Percentiles rank a stretch among this genome's conserved stretches.
Evolutionary conservation across 2,888 invertebrate species (phyloP).

Genomic region (Chirona hameri): DNA sequence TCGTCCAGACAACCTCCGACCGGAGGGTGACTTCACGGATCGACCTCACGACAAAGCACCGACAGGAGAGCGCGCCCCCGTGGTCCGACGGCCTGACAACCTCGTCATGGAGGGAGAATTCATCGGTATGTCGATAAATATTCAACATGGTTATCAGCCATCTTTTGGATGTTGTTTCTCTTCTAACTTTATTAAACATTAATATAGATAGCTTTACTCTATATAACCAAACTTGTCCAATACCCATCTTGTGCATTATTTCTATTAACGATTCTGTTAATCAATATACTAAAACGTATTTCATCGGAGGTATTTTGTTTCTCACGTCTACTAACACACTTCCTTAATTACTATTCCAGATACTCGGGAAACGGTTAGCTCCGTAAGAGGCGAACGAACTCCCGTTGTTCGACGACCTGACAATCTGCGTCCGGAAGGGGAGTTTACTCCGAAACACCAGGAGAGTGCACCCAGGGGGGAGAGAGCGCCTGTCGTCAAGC

Average conservation of each 20-base stretch:
- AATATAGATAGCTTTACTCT: no score
- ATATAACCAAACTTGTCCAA: no score
- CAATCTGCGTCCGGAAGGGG: slow-evolving; percentile 35
- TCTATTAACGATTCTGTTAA: no score
- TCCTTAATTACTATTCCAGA: slow-evolving; percentile 35
- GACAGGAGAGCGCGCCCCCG: slow-evolving; percentile 28
- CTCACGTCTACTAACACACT: no score
- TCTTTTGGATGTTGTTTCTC: no score
- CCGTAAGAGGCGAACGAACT: slow-evolving; percentile 36
- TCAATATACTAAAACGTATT: no score
- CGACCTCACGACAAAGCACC: slow-evolving; percentile 50
- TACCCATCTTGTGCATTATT: no score
- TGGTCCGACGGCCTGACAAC: slow-evolving; percentile 45
- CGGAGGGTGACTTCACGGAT: slow-evolving; percentile 60
- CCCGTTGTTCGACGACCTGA: slow-evolving; percentile 36
- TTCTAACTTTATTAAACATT: no score
- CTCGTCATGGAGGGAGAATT: slow-evolving; percentile 57
- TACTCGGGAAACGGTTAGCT: slow-evolving; percentile 39
- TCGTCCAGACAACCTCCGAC: slow-evolving; percentile 54
- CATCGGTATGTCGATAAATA: neutral
- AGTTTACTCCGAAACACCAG: slow-evolving; percentile 28
- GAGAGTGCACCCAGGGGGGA: slow-evolving; percentile 37
- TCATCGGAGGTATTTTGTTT: no score
- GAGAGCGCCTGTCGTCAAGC: slow-evolving; percentile 34
- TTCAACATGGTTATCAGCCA: no score